phyloP scores from a whole-genome alignment of 2,113 vertebrate species.

The Butorides virescens region DNA sequence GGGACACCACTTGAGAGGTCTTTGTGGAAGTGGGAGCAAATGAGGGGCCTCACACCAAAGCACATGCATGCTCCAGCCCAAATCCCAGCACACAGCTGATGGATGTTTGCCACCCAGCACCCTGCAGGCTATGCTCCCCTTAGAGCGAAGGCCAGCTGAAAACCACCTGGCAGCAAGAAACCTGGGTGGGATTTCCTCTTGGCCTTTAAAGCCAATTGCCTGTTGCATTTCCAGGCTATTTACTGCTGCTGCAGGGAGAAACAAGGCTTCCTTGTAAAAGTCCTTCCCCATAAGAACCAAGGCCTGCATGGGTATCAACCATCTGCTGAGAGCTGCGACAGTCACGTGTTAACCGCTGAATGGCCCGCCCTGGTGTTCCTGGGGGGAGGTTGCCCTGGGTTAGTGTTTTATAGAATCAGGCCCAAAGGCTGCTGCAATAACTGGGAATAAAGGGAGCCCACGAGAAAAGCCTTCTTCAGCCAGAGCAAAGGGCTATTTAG shows the following conservation, averaged over 20 bases:
- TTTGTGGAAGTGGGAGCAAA: not conserved
- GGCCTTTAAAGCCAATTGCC: not conserved
- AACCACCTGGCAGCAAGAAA: not conserved
- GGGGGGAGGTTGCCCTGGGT: not conserved
- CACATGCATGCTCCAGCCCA: accelerated
- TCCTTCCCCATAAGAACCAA: not conserved
- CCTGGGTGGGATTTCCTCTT: not conserved
- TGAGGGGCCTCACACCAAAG: not conserved
- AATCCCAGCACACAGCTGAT: not conserved
- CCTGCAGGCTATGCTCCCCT: not conserved
- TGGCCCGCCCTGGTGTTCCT: not conserved
- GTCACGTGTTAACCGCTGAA: not conserved
- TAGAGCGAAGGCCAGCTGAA: not conserved
- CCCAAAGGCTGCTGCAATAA: not conserved
- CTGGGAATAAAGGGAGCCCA: not conserved
- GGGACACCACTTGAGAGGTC: not conserved
- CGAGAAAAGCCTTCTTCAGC: not conserved
- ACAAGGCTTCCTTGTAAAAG: not conserved
- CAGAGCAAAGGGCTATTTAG: not conserved
- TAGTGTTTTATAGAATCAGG: not conserved
- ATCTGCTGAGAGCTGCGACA: not conserved
- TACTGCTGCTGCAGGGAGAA: not conserved
- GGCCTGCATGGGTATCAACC: not conserved
- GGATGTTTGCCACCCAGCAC: not conserved
- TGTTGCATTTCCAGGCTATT: not conserved